Base-by-base conservation (phyloP, 2,888 invertebrate species). In the Dascillus cervinus region DNA sequence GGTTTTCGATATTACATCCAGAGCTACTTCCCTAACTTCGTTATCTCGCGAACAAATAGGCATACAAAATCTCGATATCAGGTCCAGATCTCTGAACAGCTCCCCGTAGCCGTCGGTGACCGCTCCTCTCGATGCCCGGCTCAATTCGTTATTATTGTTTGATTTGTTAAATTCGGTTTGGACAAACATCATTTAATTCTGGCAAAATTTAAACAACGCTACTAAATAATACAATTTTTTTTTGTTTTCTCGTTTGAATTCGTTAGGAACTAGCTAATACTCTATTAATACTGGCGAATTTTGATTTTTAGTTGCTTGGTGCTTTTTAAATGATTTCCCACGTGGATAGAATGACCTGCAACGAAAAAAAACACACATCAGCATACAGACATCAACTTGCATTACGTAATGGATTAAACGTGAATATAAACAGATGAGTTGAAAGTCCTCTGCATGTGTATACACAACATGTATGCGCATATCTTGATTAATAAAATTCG, bases 11-110 rank as follows among this genome's bases (percentile, higher is more conserved):
- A 70, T 70, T 20, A 65, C 66, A 27, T 68, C 69, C 47, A 71
- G 49, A 10, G 71, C 71, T 40, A 69, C 53, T 32, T 70, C 68
- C 36, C 71, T 60, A 14, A 67, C 66, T 29, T 66, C 56, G 43
- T 67, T 67, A 52, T 71, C 70, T 34, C 70, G 63, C 39, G 69
- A 70, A 52, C 71, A 71, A 38, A 71, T 61, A 37, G 70, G 70
- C 53, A 69, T 63, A 52, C 70, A 63, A 51, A 71, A 70, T 44
- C 66, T 59, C 51, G 65, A 67, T 41, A 70, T 66, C 42, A 69
- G 51, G 47, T 70, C 69, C 36, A 69, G 60, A 50, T 70, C 68
- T 46, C 53, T 52, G 28, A 56, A 47, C 11, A 59, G 41, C 33
- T 52, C 49, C 31, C 55, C 56, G 45, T 52, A 53, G 31, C 46